phyloP scores from a whole-genome alignment of 2,797 vertebrate genomes.

The Nannoperca australis region DNA sequence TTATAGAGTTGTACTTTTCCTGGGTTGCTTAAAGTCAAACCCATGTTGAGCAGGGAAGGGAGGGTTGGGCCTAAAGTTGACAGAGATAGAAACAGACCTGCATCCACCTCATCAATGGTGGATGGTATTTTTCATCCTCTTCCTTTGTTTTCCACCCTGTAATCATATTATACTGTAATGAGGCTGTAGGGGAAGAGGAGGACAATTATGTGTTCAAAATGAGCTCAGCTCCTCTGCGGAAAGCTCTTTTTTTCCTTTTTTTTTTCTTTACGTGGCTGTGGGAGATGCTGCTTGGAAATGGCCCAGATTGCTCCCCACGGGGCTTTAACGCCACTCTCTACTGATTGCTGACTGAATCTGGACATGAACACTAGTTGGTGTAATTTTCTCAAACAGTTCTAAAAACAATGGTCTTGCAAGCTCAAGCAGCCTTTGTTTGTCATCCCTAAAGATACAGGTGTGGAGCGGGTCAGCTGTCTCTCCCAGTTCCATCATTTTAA shows the following conservation, averaged over 20 bases:
- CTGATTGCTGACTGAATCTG: conserved; percentile 76
- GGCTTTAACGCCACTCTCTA: conserved; percentile 58
- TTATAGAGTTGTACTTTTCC: conserved; percentile 60
- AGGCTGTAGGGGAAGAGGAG: conserved; percentile 76
- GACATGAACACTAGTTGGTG: conserved; percentile 63
- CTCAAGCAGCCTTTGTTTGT: conserved; percentile 26
- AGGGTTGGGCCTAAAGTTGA: conserved; percentile 15
- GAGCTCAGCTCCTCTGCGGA: conserved; percentile 80
- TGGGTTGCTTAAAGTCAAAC: conserved; percentile 32
- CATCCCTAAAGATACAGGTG: conserved; percentile 8
- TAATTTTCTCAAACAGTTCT: conserved; percentile 47
- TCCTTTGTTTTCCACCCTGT: conserved; percentile 73
- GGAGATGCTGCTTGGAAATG: conserved; percentile 78
- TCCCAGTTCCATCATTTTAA: conserved; percentile 3
- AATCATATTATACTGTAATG: conserved; percentile 80
- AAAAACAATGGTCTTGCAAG: conserved; percentile 43
- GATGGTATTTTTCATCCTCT: conserved; percentile 60
- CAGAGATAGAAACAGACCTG: conserved; percentile 49
- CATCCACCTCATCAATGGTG: conserved; percentile 33
- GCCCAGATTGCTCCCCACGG: conserved; percentile 78
- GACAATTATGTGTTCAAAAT: conserved; percentile 84
- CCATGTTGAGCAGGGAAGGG: neutral
- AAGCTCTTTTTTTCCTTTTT: conserved; percentile 30
- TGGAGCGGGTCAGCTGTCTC: conserved; percentile 23
- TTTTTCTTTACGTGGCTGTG: conserved; percentile 42